These are phyloP conservation scores for Cremastobaeus sp. DNA, from an alignment of 2,888 invertebrate genomes.

Conservation along the genomic window DNA sequence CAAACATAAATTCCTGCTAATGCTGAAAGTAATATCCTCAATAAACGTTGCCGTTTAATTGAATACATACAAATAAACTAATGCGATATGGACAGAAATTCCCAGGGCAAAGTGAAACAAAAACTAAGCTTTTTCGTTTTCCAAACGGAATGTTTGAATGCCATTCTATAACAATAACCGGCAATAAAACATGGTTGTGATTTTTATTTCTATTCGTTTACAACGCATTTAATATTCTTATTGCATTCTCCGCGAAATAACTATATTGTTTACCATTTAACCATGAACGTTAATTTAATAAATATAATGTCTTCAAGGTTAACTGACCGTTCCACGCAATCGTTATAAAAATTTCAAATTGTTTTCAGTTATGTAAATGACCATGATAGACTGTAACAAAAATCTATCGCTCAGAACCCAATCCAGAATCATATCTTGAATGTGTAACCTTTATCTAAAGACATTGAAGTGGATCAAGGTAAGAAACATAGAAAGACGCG, in stretches of 20 bases:
- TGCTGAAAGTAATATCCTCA: not conserved
- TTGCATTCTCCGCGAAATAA: slow-evolving; percentile 4
- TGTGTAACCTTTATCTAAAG: not conserved
- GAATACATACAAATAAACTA: too few species aligned
- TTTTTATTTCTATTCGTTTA: too few species aligned
- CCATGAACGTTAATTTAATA: not conserved
- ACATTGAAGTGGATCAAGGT: slow-evolving; percentile 28
- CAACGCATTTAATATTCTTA: slow-evolving; percentile 15
- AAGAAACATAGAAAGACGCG: slow-evolving; percentile 12
- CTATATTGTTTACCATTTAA: not conserved
- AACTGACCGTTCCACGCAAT: not conserved
- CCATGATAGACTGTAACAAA: not conserved
- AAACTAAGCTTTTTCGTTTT: not conserved
- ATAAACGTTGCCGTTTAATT: too few species aligned
- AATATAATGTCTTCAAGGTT: not conserved
- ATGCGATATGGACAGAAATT: too few species aligned
- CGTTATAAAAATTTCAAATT: not conserved
- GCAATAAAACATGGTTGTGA: not conserved
- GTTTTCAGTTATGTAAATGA: not conserved
- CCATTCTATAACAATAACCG: not conserved
- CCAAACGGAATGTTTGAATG: not conserved
- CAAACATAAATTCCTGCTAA: not conserved
- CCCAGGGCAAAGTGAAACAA: too few species aligned
- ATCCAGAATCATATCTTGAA: slow-evolving; percentile 4
- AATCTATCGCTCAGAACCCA: not conserved